Base-by-base conservation (phyloP, 2,888 invertebrate genomes). In the Andrena bucephala region DNA sequence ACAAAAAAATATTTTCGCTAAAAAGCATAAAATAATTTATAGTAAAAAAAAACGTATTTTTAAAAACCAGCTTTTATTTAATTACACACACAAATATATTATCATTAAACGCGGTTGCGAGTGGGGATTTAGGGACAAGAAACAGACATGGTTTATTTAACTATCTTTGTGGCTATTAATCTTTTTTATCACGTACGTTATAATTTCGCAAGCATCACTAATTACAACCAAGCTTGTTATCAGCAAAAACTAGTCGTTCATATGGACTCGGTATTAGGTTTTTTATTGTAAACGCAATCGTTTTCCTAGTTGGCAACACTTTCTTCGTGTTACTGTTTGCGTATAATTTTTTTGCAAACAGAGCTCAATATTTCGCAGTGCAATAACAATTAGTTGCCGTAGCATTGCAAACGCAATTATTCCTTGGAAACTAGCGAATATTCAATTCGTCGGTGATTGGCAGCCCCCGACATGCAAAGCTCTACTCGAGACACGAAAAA, bases 401-500 rank as follows among this genome's bases (percentile, higher is more conserved):
- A 24, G 10, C 27, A 27, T 57, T 63, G 54, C 20, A 54, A 68
- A 62, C 27, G 2, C 24, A 67, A 48, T 63, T 69, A 63, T 20
- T 33, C 8, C 27, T 54, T 48, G 33, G 31, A 29, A 48, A 63
- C 24, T 69, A 50, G 20, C 36, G n/a, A 77, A 77, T 69, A 59
- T 69, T 50, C 36, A 57, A 77, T 77, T 59, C 8, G n/a, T 65
- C 7, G 13, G 24, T 29, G 63, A 48, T 68, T 68, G 27, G 42
- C 10, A 52, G 48, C 16, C 24, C 10, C 29, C 6, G 57, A 29
- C 29, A 65, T n/a, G 27, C 20, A 5, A 67, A 60, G 31, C 20
- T 5, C 20, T 5, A 29, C 59, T 60, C n/a, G 52, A 68, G 57
- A 59, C 31, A 33, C 27, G 76, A 86, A 88, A 85, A 90, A 92